Base-by-base conservation (phyloP, 1,140 invertebrate genomes). In the Psix sp. region DNA sequence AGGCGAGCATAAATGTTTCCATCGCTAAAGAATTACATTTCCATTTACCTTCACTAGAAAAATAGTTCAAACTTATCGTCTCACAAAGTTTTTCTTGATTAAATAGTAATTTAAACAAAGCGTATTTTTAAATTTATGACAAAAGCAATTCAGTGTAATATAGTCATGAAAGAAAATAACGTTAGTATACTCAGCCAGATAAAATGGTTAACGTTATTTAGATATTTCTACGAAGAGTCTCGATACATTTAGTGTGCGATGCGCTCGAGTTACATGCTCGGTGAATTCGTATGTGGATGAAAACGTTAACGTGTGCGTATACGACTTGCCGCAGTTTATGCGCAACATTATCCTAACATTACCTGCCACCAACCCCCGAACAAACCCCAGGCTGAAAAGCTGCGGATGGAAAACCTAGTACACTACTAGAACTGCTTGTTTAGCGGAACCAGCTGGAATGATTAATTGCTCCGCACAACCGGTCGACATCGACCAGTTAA, bases 331-430 rank as follows among this genome's bases (percentile, higher is more conserved):
- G 33, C 82, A 86, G 77, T 86, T 87, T 86, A 86, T 84, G 84
- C 63, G 73, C 67, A 79, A 82, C 82, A 86, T 86, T 86, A 86
- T 86, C 76, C 84, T 75, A 68, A 80, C 84, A 86, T 87, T 86
- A 86, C 80, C 80, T 82, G 78, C 77, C 79, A 67, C 57, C 63
- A 68, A 74, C 48, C 46, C 33, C 68, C 52, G 63, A 59, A 26
- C 33, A 68, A 65, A 26, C 48, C 52, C 45, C 49, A 31, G 38
- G 43, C 52, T 59, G 65, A 72, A 68, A 74, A 76, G 59, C 72
- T 65, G 60, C 73, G 40, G 56, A 68, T 35, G 73, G 73, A 80
- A 82, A 79, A 78, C 72, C 63, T 74, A 60, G 54, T 60, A 62
- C 43, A 38, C 75, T 67, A 62, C 63, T 52, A 43, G 70, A 65